A percentile compares a stretch with the other conserved stretches of the same genome.
phyloP scores from a whole-genome alignment of 2,888 invertebrate genomes.

The Sminthurinus aureus region DNA sequence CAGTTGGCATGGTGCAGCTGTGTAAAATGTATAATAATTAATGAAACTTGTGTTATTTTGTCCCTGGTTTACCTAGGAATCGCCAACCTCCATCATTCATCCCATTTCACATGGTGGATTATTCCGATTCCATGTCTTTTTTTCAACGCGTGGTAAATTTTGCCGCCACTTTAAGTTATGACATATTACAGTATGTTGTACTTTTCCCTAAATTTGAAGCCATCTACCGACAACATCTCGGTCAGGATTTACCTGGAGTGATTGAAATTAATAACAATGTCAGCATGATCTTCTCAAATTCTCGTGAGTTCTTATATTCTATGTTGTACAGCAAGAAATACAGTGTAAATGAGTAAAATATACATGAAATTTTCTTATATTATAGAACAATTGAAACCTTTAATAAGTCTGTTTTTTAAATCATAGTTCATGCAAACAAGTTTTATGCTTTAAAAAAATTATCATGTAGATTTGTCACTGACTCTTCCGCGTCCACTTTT shows the following conservation, averaged over 20 bases:
- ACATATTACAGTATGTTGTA: background rate
- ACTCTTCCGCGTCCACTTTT: conserved; percentile 53
- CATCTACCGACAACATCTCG: conserved; percentile 17
- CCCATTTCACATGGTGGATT: conserved; percentile 73
- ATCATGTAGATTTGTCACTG: conserved; percentile 55
- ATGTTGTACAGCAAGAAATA: too few species aligned
- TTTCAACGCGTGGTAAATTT: conserved; percentile 13
- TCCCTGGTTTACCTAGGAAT: background rate
- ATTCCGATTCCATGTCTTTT: conserved; percentile 33
- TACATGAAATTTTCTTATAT: too few species aligned
- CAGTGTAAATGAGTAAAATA: too few species aligned
- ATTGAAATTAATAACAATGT: conserved; percentile 56
- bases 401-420: too few species aligned
- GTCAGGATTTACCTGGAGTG: conserved; percentile 47
- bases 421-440: too few species aligned
- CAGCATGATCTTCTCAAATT: conserved; percentile 57
- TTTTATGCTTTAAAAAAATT: background rate
- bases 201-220: background rate
- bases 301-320: too few species aligned
- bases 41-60: too few species aligned
- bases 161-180: background rate
- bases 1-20: too few species aligned
- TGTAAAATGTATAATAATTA: too few species aligned
- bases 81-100: conserved; percentile 29
- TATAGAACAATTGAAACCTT: too few species aligned